Percentiles rank a stretch among this genome's conserved stretches.
Conservation (phyloP, 2,113 vertebrate species). For the Platysteira castanea region DNA sequence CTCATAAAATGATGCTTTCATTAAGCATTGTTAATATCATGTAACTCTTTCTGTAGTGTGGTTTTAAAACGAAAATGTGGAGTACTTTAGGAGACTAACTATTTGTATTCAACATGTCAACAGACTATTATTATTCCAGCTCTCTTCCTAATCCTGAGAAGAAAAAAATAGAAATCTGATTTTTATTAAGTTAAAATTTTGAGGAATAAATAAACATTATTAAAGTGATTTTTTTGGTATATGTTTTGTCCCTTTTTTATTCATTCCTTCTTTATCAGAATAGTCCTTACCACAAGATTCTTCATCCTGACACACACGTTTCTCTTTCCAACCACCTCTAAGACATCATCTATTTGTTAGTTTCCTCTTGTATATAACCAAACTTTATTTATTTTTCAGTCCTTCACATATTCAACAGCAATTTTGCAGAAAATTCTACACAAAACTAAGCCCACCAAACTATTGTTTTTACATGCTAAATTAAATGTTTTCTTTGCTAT, state of each 20-base stretch:
- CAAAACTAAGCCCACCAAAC: rapidly evolving
- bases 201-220: not conserved
- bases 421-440: not conserved
- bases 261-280: not conserved
- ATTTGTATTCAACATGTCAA: not conserved
- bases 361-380: not conserved
- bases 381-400: not conserved
- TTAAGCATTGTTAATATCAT: not conserved
- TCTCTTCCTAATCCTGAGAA: not conserved
- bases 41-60: not conserved
- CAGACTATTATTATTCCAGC: not conserved
- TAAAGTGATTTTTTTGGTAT: not conserved
- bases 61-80: not conserved
- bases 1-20: not conserved
- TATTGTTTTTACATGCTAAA: not conserved
- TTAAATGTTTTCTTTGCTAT: not conserved
- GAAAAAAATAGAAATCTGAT: not conserved
- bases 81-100: not conserved
- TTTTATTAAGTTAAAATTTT: not conserved
- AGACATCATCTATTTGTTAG: not conserved
- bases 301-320: not conserved
- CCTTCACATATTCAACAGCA: not conserved
- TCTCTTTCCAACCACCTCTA: not conserved
- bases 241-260: not conserved
- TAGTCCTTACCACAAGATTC: not conserved